phyloP scores from a whole-genome alignment of 2,888 invertebrate species.

The Pantelozetes paolii region DNA sequence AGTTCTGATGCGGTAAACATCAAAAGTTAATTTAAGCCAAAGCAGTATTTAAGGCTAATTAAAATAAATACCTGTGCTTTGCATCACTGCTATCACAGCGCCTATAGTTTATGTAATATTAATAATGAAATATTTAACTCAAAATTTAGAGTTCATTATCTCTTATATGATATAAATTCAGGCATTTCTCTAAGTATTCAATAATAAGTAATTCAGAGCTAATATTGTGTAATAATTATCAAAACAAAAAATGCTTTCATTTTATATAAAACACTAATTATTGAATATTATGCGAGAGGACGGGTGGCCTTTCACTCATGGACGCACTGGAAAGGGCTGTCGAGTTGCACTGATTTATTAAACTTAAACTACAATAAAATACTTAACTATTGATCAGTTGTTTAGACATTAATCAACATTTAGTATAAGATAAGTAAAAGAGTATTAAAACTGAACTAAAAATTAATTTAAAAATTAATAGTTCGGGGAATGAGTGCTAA shows the following conservation, averaged over 20 bases:
- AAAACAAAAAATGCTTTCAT: constrained; percentile 14
- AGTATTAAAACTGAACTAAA: no score
- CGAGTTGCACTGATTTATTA: no score
- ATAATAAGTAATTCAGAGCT: neutral
- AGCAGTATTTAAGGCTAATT: constrained; percentile 33
- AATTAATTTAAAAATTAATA: no score
- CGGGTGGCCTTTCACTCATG: no score
- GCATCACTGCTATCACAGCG: constrained; percentile 8
- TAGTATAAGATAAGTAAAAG: constrained; percentile 18
- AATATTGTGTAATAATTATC: neutral
- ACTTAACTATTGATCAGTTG: no score
- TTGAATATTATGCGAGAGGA: no score
- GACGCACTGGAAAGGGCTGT: no score
- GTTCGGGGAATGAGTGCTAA: no score
- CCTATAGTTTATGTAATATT: constrained; percentile 22
- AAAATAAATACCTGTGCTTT: constrained; percentile 32
- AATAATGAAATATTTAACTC: constrained; percentile 31
- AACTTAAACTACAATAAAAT: no score
- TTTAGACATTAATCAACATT: no score
- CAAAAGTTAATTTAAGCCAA: constrained; percentile 27
- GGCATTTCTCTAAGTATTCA: neutral
- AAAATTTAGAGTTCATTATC: constrained; percentile 28
- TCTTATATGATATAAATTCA: neutral
- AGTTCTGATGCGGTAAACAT: constrained; percentile 24
- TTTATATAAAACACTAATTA: no score